A percentile compares a stretch with the other conserved stretches of the same genome.
phyloP scores from a whole-genome alignment of 2,888 invertebrate genomes.

The Cheilosia scutellata region DNA sequence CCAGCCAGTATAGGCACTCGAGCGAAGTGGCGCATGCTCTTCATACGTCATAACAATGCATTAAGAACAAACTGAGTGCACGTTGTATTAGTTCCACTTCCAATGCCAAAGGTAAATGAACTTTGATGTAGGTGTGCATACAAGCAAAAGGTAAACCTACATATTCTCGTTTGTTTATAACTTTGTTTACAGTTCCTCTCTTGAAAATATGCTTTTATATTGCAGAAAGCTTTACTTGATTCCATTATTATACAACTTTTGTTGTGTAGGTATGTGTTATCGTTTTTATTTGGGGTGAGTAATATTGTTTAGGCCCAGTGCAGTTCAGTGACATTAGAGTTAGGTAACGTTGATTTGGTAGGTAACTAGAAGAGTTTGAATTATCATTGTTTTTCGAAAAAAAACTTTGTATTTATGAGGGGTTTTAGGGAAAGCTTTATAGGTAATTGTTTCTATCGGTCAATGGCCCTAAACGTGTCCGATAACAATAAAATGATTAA shows the following conservation, averaged over 20 bases:
- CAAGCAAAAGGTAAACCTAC: neutral
- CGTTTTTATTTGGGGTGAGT: neutral
- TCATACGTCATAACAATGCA: constrained; percentile 62
- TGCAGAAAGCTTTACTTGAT: constrained; percentile 17
- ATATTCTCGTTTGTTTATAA: neutral
- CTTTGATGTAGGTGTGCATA: constrained; percentile 6
- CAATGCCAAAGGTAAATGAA: constrained; percentile 64
- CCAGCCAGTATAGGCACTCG: neutral
- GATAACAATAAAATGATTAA: no score
- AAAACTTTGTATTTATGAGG: no score
- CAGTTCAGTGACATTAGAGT: constrained; percentile 6
- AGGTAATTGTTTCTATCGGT: constrained; percentile 16
- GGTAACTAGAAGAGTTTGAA: no score
- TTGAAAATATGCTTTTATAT: neutral
- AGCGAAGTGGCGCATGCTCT: constrained; percentile 9
- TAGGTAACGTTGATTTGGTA: neutral
- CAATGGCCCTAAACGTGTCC: neutral
- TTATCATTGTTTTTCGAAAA: no score
- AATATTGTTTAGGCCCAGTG: neutral
- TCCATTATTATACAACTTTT: neutral
- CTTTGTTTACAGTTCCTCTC: neutral
- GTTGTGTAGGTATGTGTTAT: neutral
- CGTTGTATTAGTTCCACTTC: constrained; percentile 38
- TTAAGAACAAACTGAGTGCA: constrained; percentile 35
- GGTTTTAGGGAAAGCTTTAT: neutral